Percentiles rank a stretch among this genome's conserved stretches.
phyloP scores from a whole-genome alignment of 2,888 invertebrate species.

The Hypercompe scribonia region DNA sequence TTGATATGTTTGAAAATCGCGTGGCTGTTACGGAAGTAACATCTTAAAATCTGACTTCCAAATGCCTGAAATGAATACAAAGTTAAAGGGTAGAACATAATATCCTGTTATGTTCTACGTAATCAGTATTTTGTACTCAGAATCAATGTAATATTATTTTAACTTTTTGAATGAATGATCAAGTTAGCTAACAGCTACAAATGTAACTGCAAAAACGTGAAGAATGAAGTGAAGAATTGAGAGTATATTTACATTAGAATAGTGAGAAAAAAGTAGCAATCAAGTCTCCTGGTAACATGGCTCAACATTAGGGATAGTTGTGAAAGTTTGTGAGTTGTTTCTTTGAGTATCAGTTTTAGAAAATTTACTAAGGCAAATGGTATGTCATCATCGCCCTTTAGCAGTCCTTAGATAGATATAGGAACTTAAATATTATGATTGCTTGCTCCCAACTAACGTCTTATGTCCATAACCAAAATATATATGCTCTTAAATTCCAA shows the following conservation, averaged over 20 bases:
- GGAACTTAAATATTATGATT: slow-evolving; percentile 54
- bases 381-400: too few relatives aligned
- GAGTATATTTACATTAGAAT: neutral
- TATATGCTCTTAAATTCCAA: slow-evolving; percentile 64
- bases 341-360: neutral
- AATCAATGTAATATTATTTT: neutral
- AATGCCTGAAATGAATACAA: too few relatives aligned
- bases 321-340: neutral
- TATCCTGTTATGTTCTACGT: neutral
- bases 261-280: neutral
- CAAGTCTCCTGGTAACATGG: neutral
- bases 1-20: neutral
- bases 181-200: neutral
- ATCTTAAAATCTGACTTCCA: neutral
- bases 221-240: neutral
- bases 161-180: neutral
- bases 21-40: neutral
- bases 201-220: neutral
- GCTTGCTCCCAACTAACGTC: slow-evolving; percentile 73
- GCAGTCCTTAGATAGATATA: neutral
- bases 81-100: neutral
- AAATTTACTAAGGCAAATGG: neutral
- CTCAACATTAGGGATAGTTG: neutral
- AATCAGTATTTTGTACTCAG: neutral
- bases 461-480: slow-evolving; percentile 57